These are phyloP conservation scores for Neodontobutis hainanensis DNA, from an alignment of 2,113 vertebrate species.

Conservation along the genomic window DNA sequence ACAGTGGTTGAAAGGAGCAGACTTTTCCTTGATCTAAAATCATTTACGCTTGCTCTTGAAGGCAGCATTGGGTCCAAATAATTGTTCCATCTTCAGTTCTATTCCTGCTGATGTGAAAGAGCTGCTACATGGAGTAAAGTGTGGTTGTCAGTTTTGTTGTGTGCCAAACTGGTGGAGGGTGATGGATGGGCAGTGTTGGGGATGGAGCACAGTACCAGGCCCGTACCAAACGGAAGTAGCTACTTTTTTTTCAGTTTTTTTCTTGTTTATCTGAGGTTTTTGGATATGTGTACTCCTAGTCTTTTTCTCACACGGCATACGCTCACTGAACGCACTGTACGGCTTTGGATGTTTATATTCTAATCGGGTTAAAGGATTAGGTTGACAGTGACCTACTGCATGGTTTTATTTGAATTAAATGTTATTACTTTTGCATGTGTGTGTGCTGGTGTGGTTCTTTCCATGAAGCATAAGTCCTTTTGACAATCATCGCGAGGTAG, in stretches of 20 bases:
- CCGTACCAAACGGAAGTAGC: conserved; percentile 28
- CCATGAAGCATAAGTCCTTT: too few species aligned
- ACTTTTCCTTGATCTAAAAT: neutral
- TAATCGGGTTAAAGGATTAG: conserved; percentile 58
- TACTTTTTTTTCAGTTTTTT: conserved; percentile 29
- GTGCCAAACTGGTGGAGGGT: conserved; percentile 61
- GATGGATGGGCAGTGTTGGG: neutral
- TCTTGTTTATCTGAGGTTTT: conserved; percentile 16
- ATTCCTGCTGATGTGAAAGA: conserved; percentile 53
- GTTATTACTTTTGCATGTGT: conserved; percentile 72
- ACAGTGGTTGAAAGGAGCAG: neutral
- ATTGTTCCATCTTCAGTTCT: neutral
- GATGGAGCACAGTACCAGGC: conserved; percentile 25
- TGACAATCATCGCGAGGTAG: too few species aligned
- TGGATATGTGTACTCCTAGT: conserved; percentile 14
- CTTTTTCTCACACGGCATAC: conserved; percentile 31
- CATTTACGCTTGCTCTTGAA: neutral
- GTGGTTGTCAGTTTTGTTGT: conserved; percentile 45
- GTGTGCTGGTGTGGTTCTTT: conserved; percentile 40
- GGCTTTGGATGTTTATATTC: conserved; percentile 71
- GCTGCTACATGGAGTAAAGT: conserved; percentile 22
- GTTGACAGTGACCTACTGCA: conserved; percentile 70
- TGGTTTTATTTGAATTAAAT: conserved; percentile 77
- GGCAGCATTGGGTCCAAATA: neutral
- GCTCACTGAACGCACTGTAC: conserved; percentile 52